Conservation (phyloP, 2,113 vertebrate genomes). For the Phyllostomus discolor region DNA sequence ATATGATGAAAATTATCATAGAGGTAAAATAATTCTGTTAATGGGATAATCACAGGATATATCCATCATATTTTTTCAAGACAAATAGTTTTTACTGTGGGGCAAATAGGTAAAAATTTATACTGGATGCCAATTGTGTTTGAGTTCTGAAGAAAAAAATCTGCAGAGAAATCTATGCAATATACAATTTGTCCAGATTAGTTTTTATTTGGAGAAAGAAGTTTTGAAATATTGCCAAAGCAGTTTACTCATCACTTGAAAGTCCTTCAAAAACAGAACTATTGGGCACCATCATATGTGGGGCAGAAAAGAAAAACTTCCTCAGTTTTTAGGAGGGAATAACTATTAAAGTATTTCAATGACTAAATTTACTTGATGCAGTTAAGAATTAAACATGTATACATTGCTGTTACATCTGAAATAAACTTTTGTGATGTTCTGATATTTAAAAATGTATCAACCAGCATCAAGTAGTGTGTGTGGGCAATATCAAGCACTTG, state of each 20-base stretch:
- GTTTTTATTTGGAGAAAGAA: slow-evolving; percentile 59
- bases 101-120: slow-evolving; percentile 54
- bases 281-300: slow-evolving; percentile 69
- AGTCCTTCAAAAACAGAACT: slow-evolving; percentile 67
- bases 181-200: slow-evolving; percentile 65
- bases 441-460: slow-evolving; percentile 38
- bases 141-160: slow-evolving; percentile 55
- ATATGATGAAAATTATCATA: neutral
- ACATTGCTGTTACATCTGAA: slow-evolving; percentile 79
- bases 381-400: slow-evolving; percentile 82
- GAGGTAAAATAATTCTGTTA: slow-evolving; percentile 47
- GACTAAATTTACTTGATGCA: slow-evolving; percentile 80
- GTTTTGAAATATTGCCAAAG: slow-evolving; percentile 64
- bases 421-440: slow-evolving; percentile 78
- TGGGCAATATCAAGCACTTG: neutral
- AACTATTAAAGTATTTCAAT: slow-evolving; percentile 72
- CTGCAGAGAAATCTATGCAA: slow-evolving; percentile 63
- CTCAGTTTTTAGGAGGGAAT: slow-evolving; percentile 78
- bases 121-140: slow-evolving; percentile 28
- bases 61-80: slow-evolving; percentile 44
- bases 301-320: slow-evolving; percentile 73
- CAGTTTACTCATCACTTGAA: slow-evolving; percentile 65
- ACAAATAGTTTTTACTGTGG: slow-evolving; percentile 46
- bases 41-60: slow-evolving; percentile 55
- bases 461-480: neutral